phyloP scores from a whole-genome alignment of 2,888 invertebrate species.

The Ophonus ardosiacus region DNA sequence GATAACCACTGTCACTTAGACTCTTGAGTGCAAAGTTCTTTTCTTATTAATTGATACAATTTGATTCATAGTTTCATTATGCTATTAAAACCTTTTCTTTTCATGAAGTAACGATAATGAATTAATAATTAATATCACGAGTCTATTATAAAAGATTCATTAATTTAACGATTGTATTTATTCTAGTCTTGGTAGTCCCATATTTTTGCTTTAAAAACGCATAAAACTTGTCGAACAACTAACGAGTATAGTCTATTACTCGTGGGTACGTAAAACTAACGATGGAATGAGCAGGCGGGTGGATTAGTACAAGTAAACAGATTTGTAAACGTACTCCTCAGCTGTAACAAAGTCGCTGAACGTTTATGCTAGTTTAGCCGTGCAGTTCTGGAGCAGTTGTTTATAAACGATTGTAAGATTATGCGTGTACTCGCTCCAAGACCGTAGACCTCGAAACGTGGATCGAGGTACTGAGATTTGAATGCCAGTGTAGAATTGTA shows the following conservation, averaged over 20 bases:
- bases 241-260: constrained; percentile 25
- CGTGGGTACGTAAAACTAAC: constrained; percentile 19
- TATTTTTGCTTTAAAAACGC: constrained; percentile 5
- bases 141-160: too few relatives aligned
- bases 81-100: too few relatives aligned
- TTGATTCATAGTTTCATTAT: too few relatives aligned
- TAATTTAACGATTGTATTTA: background rate
- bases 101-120: too few relatives aligned
- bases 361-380: constrained; percentile 5
- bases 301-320: constrained; percentile 34
- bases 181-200: background rate
- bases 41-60: too few relatives aligned
- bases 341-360: constrained; percentile 19
- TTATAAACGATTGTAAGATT: constrained; percentile 42
- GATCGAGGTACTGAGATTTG: constrained; percentile 15
- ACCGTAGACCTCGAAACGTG: background rate
- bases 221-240: constrained; percentile 27
- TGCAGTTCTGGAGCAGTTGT: constrained; percentile 15
- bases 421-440: constrained; percentile 1
- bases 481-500: constrained; percentile 10
- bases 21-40: too few relatives aligned
- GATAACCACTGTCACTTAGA: too few relatives aligned
- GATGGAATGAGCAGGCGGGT: background rate
- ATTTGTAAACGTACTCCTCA: constrained; percentile 28
- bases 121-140: too few relatives aligned